phyloP scores from a whole-genome alignment of 2,888 invertebrate species.

The Lomographa bimaculata region DNA sequence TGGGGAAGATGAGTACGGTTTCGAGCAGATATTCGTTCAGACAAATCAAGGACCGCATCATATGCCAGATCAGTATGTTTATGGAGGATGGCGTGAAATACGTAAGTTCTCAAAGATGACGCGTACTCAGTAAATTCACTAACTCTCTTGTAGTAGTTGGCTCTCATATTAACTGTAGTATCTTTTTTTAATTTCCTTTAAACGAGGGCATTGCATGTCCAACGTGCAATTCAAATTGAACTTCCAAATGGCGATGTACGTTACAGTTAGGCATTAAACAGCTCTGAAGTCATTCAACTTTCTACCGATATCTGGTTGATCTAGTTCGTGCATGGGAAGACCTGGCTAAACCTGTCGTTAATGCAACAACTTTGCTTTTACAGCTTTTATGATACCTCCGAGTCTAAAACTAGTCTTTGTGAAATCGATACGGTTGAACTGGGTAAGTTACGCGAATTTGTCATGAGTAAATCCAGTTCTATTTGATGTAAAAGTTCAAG shows the following conservation, averaged over 20 bases:
- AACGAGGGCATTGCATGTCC: slow-evolving; percentile 44
- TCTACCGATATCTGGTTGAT: slow-evolving; percentile 48
- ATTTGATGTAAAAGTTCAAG: slow-evolving; percentile 48
- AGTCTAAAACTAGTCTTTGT: slow-evolving; percentile 12
- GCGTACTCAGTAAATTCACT: too few species aligned
- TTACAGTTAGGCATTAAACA: slow-evolving; percentile 47
- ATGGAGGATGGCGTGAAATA: too few species aligned
- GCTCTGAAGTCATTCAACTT: slow-evolving; percentile 60
- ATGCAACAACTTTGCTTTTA: slow-evolving; percentile 16
- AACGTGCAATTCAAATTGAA: slow-evolving; percentile 35
- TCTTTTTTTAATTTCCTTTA: slow-evolving; percentile 14
- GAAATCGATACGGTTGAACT: slow-evolving; percentile 24
- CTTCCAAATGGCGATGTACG: slow-evolving; percentile 39
- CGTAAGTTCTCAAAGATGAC: slow-evolving; percentile 34
- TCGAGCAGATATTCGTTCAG: too few species aligned
- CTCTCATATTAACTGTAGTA: too few species aligned
- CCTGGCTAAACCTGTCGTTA: slow-evolving; percentile 21
- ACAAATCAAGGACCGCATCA: too few species aligned
- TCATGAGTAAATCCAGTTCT: neutral
- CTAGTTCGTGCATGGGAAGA: slow-evolving; percentile 25
- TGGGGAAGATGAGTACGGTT: too few species aligned
- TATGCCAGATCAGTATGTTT: too few species aligned
- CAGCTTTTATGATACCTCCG: slow-evolving; percentile 4
- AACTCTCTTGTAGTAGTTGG: too few species aligned
- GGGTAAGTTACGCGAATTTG: slow-evolving; percentile 7